These are phyloP conservation scores for Crotalus tigris DNA, from an alignment of 2,113 vertebrate species.

Conservation along the genomic window DNA sequence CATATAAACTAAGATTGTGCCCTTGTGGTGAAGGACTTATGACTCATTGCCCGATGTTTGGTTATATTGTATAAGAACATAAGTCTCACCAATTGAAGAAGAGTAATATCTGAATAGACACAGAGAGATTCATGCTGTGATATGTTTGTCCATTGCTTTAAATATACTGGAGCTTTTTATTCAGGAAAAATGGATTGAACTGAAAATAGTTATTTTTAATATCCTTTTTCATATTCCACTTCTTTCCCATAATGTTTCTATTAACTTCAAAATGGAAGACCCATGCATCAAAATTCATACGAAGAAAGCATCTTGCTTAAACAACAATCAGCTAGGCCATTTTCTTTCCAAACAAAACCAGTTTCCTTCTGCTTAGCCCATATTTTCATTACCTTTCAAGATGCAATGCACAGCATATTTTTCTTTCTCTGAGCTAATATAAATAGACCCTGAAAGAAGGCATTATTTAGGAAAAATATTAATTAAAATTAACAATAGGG, in stretches of 20 bases:
- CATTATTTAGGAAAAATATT: constrained; percentile 76
- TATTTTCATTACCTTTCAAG: constrained; percentile 48
- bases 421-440: constrained; percentile 61
- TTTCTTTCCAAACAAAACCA: constrained; percentile 51
- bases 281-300: neutral
- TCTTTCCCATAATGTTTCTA: neutral
- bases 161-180: neutral
- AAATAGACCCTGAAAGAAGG: constrained; percentile 72
- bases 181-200: neutral
- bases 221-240: neutral
- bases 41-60: neutral
- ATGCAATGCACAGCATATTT: constrained; percentile 61
- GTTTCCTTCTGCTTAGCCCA: constrained; percentile 35
- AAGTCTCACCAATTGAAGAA: neutral
- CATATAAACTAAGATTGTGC: neutral
- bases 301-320: constrained; percentile 23
- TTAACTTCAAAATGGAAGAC: neutral
- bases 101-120: neutral
- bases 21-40: neutral
- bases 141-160: neutral
- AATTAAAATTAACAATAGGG: constrained; percentile 79
- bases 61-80: neutral
- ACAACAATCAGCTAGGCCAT: constrained; percentile 40
- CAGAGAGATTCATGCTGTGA: neutral
- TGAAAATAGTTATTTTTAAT: constrained; percentile 30